A percentile compares a stretch with the other conserved stretches of the same genome.
phyloP scores from a whole-genome alignment of 2,113 vertebrate genomes.

The Globicephala melas region DNA sequence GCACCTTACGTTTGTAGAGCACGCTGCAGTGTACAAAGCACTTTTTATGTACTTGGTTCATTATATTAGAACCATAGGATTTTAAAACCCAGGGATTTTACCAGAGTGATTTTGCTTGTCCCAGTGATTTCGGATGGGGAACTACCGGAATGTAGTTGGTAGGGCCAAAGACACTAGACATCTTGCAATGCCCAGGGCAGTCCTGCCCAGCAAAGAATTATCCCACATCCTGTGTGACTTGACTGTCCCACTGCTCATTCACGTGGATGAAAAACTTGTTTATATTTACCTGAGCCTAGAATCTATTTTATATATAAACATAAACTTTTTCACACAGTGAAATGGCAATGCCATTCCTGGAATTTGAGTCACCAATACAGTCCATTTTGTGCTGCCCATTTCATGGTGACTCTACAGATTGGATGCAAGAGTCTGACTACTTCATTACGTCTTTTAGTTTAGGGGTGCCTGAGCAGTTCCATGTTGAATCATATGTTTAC shows the following conservation, averaged over 20 bases:
- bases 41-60: neutral
- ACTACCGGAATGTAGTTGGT: neutral
- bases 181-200: neutral
- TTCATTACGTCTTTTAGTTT: neutral
- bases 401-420: neutral
- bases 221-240: neutral
- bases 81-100: neutral
- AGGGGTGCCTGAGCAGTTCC: neutral
- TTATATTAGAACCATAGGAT: neutral
- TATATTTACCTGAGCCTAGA: neutral
- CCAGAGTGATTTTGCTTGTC: neutral
- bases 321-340: neutral
- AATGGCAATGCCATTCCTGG: neutral
- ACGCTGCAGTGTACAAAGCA: neutral
- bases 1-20: neutral
- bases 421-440: neutral
- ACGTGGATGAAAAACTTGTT: neutral
- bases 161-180: neutral
- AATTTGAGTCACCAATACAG: neutral
- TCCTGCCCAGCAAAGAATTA: neutral
- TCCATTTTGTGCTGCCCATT: neutral
- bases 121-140: neutral
- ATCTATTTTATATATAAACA: neutral
- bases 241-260: neutral
- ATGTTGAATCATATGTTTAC: neutral